Base-by-base conservation (phyloP, 2,888 invertebrate species). In the Drosophila suboccidentalis region DNA sequence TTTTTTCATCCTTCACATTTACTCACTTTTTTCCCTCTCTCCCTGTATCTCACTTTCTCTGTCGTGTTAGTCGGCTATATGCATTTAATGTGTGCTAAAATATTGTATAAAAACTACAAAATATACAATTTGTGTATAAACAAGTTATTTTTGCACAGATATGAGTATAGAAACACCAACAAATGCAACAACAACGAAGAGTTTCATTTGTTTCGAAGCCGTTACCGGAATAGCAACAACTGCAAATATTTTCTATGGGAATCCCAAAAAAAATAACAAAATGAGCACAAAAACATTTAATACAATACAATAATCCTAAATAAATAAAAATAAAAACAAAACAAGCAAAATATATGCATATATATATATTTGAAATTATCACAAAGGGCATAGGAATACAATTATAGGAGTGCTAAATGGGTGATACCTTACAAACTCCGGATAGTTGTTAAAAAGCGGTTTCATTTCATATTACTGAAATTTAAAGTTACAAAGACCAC, bases 181-280 rank as follows among this genome's bases (percentile, higher is more conserved):
- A 39, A 11, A 38, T 32, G 17, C 17, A 58, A 38, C 11, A 50
- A 15, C 19, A 15, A 26, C 6, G 10, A 44, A 50, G 6, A 13
- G 51, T 58, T 61, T 17, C 13, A 15, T 36, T 53, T 50, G 57
- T 62, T 36, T 49, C 29, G 38, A 8, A 38, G 29, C 39, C 57
- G 36, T 34, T 41, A 34, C 53, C 29, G 8, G 17, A 59, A 54
- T 57, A 58, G 50, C 17, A 55, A 29, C 29, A 71, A 65, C 29
- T 26, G 41, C 38, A 63, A 78, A 73, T 78, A 72, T 78, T 73
- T 72, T 55, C 47, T 13, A 78, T 58, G 26, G 17, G 46, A 59
- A 67, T 65, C 13, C 29, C 34, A 43, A 49, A 47, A 38, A 22
- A 26, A 26, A 26, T 26, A 26, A 50, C 39, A 67, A 72, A 60